Conservation (phyloP, 2,113 vertebrate species). For the Hemichromis elongatus region DNA sequence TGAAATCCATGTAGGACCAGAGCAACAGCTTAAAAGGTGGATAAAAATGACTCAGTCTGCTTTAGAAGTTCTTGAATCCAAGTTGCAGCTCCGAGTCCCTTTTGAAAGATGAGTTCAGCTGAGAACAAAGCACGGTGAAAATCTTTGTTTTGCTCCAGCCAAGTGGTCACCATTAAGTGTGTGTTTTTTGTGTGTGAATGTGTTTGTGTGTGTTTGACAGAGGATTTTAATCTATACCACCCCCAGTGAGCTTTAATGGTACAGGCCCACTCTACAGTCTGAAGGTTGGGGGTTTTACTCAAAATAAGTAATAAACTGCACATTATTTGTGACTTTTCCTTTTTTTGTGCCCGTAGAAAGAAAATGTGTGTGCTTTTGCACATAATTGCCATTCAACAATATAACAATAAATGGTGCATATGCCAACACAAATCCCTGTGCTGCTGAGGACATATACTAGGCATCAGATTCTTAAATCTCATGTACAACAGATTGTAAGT, state of each 20-base stretch:
- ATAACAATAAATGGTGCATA: neutral
- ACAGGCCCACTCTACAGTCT: neutral
- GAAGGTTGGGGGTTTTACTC: neutral
- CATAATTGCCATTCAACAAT: neutral
- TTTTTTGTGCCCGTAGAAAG: neutral
- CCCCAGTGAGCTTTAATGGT: slow-evolving; percentile 14
- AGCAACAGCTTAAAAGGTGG: neutral
- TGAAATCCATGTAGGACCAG: neutral
- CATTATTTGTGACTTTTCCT: neutral
- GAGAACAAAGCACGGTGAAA: slow-evolving; percentile 41
- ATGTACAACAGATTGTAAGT: neutral
- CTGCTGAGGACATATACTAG: neutral
- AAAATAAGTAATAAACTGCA: neutral
- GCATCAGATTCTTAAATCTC: neutral
- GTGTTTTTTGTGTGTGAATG: slow-evolving; percentile 19
- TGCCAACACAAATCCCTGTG: neutral
- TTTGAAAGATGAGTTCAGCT: slow-evolving; percentile 48
- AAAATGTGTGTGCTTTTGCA: neutral
- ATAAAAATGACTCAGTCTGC: neutral
- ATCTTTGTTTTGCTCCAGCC: slow-evolving; percentile 57
- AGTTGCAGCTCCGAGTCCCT: neutral
- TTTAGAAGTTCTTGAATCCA: slow-evolving; percentile 15
- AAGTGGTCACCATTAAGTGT: slow-evolving; percentile 57
- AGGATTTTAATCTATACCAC: neutral
- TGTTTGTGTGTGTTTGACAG: slow-evolving; percentile 13